A percentile compares a stretch with the other conserved stretches of the same genome.
Evolutionary conservation across 2,888 invertebrate species (phyloP).

Genomic region (Byasa hedistus): DNA sequence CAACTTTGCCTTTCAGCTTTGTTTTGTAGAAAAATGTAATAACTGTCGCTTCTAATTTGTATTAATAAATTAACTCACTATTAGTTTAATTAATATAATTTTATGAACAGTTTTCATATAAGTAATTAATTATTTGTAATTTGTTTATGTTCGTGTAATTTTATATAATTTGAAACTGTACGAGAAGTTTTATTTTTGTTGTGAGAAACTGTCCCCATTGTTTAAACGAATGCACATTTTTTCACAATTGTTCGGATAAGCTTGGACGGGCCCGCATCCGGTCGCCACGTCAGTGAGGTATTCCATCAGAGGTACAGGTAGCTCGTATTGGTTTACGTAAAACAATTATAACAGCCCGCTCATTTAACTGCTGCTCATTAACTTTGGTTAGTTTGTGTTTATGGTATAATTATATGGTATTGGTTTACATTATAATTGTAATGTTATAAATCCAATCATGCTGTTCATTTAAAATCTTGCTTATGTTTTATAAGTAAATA

Average conservation of each 20-base stretch:
- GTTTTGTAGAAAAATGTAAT: no score
- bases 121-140: no score
- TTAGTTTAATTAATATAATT: no score
- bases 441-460: no score
- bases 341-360: constrained; percentile 4
- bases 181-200: constrained; percentile 19
- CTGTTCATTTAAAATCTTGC: no score
- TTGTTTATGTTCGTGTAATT: background rate
- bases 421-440: no score
- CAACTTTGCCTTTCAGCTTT: no score
- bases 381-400: background rate
- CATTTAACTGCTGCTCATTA: background rate
- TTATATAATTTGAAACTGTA: background rate
- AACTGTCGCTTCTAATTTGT: no score
- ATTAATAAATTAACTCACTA: no score
- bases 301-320: constrained; percentile 1
- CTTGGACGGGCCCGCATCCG: constrained; percentile 18
- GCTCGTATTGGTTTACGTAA: constrained; percentile 16
- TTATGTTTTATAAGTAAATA: no score
- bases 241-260: constrained; percentile 17
- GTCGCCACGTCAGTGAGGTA: constrained; percentile 8
- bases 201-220: constrained; percentile 16
- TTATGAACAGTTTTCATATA: no score
- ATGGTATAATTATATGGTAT: background rate
- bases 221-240: constrained; percentile 23